These are phyloP conservation scores for Dasysyrphus tricinctus DNA, from an alignment of 2,888 invertebrate species.

Conservation along the genomic window DNA sequence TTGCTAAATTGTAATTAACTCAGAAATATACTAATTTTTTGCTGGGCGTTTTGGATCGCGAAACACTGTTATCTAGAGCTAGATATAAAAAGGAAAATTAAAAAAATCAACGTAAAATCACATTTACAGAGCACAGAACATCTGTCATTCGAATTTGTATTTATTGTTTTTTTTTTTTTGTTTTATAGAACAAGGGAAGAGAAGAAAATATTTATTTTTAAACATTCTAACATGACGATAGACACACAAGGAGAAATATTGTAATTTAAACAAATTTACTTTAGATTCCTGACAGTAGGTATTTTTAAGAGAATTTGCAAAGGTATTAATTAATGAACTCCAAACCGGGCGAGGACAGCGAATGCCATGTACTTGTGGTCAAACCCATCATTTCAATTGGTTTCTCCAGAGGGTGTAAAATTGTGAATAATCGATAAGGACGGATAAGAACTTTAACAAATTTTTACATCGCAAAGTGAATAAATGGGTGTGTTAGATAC, in stretches of 20 bases:
- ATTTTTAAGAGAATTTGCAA: constrained; percentile 36
- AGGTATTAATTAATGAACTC: constrained; percentile 2
- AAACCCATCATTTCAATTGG: constrained; percentile 14
- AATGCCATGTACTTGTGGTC: neutral
- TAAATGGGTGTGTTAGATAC: neutral
- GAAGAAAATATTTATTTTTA: constrained; percentile 66
- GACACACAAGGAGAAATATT: constrained; percentile 9
- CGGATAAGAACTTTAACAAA: constrained; percentile 11
- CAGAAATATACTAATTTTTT: neutral
- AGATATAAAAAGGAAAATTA: neutral
- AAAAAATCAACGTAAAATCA: neutral
- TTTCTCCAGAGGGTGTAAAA: neutral
- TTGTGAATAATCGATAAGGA: constrained; percentile 56
- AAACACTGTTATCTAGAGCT: constrained; percentile 9
- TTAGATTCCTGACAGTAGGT: neutral
- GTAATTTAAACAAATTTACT: constrained; percentile 10
- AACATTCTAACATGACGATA: constrained; percentile 13
- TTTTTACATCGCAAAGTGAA: neutral
- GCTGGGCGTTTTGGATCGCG: neutral
- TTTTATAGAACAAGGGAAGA: neutral
- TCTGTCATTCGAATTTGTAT: constrained; percentile 55
- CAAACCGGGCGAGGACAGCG: neutral
- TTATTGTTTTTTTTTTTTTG: neutral
- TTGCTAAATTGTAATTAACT: constrained; percentile 9
- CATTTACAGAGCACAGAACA: constrained; percentile 38